Evolutionary conservation across 2,888 invertebrate species (phyloP).

Genomic region (Cephus sareptanus): DNA sequence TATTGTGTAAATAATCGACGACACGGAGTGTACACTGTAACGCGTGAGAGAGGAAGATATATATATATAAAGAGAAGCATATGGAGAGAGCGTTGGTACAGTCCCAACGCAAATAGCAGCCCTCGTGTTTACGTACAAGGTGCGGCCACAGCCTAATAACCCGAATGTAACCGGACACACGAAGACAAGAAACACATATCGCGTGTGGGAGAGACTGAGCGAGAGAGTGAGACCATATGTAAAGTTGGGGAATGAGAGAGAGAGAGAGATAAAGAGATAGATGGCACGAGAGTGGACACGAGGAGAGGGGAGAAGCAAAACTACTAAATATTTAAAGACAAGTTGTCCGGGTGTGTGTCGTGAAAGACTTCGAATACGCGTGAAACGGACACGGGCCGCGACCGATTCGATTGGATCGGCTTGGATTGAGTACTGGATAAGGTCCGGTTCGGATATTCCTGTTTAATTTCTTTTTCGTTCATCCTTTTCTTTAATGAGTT

Average conservation of each 20-base stretch:
- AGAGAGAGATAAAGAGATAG: conserved; percentile 18
- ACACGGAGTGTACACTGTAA: neutral
- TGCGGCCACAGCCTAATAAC: conserved; percentile 51
- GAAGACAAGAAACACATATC: conserved; percentile 7
- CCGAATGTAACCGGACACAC: conserved; percentile 52
- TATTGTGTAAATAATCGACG: conserved; percentile 18
- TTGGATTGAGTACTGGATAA: neutral
- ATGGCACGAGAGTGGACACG: neutral
- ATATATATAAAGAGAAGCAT: neutral
- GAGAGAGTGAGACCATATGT: conserved; percentile 17
- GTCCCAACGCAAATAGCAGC: neutral
- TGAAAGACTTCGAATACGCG: neutral
- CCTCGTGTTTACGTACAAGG: conserved; percentile 36
- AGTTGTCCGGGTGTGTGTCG: neutral
- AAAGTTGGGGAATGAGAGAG: conserved; percentile 19
- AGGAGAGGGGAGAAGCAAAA: neutral
- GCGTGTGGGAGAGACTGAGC: conserved; percentile 19
- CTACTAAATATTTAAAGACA: conserved; percentile 7
- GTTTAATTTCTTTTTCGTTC: neutral
- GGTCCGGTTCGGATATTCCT: conserved; percentile 6
- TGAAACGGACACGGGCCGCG: conserved; percentile 5
- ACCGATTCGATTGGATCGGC: conserved; percentile 5
- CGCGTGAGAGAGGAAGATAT: neutral
- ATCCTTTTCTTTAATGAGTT: neutral
- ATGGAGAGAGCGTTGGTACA: neutral